Evolutionary conservation across 2,113 vertebrate genomes (phyloP).

Genomic region (Cathartes aura): DNA sequence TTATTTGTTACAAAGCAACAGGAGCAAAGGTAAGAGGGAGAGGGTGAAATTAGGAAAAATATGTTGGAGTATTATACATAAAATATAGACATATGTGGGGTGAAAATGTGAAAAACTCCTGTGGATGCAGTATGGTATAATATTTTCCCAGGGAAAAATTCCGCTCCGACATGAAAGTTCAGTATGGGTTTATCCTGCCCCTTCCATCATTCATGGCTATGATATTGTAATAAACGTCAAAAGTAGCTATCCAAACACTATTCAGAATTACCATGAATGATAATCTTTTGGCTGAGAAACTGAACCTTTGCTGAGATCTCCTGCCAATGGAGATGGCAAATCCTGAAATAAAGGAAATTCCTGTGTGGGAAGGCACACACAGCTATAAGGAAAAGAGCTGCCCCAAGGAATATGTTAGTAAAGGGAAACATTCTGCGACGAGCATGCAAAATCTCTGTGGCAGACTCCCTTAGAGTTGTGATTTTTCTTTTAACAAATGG

Average conservation of each 20-base stretch:
- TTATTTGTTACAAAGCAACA: neutral
- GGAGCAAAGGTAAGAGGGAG: neutral
- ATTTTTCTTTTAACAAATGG: conserved; percentile 21
- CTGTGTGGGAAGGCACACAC: neutral
- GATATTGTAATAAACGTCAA: neutral
- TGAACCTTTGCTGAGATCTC: neutral
- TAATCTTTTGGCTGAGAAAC: neutral
- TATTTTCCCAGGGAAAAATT: neutral
- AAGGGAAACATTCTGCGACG: neutral
- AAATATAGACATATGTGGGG: neutral
- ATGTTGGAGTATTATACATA: neutral
- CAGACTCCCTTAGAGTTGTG: neutral
- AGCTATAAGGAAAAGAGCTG: neutral
- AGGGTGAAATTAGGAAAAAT: neutral
- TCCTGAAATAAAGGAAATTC: neutral
- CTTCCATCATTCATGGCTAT: neutral
- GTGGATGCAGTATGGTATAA: neutral
- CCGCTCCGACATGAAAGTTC: neutral
- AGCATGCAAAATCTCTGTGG: neutral
- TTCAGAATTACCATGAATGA: neutral
- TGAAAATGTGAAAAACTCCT: neutral
- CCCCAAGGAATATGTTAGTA: neutral
- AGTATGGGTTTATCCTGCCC: neutral
- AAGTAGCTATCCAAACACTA: neutral
- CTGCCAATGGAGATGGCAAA: neutral